A percentile compares a stretch with the other conserved stretches of the same genome.
Conservation (phyloP, 2,113 vertebrate genomes). For the Peromyscus californicus region DNA sequence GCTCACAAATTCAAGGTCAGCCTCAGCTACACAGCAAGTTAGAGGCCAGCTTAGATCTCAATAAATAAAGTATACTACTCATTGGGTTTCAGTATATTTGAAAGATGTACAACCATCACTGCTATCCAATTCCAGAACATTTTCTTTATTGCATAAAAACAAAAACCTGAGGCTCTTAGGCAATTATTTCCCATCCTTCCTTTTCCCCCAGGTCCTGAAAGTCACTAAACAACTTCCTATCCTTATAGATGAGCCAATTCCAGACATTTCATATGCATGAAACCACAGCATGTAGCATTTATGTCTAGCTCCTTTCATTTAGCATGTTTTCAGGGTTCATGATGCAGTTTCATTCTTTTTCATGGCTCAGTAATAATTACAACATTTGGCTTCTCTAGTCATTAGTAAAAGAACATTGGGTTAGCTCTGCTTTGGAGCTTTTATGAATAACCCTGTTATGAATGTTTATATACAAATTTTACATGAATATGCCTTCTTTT, state of each 20-base stretch:
- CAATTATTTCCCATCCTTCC: neutral
- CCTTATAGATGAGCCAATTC: neutral
- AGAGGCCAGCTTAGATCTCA: neutral
- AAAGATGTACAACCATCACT: neutral
- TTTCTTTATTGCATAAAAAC: neutral
- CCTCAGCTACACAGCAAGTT: neutral
- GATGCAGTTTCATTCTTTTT: neutral
- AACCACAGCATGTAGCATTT: neutral
- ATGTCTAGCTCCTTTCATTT: neutral
- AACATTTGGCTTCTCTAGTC: neutral
- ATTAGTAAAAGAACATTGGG: neutral
- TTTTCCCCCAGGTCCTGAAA: neutral
- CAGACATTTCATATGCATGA: neutral
- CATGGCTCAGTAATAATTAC: neutral
- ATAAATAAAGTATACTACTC: neutral
- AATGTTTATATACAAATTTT: neutral
- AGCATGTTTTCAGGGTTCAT: neutral
- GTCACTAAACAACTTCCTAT: neutral
- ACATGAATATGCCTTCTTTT: neutral
- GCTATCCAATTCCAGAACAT: conserved; percentile 2
- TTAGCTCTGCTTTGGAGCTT: neutral
- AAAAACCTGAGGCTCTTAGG: neutral
- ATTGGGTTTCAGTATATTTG: neutral
- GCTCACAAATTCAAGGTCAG: neutral
- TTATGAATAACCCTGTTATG: neutral